These are phyloP conservation scores for Morpho deidamia DNA, from an alignment of 2,888 invertebrate species.

Conservation along the genomic window DNA sequence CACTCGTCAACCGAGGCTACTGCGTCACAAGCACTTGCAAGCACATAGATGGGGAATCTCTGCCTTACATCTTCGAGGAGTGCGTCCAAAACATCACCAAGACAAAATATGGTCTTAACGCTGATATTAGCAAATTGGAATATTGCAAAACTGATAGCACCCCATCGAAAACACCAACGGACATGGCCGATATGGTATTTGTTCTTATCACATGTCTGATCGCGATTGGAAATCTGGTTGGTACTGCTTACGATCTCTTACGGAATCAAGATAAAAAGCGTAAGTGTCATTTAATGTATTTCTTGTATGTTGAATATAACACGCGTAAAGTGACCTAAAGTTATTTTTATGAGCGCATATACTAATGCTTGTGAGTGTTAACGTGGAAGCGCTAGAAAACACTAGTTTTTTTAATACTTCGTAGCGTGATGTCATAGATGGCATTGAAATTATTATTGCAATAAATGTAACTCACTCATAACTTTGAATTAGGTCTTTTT, in stretches of 20 bases:
- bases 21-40: slow-evolving; percentile 29
- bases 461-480: no score
- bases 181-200: slow-evolving; percentile 25
- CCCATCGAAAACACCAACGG: slow-evolving; percentile 14
- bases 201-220: slow-evolving; percentile 18
- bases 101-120: slow-evolving; percentile 21
- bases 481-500: no score
- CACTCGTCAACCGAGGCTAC: slow-evolving; percentile 31
- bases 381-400: no score
- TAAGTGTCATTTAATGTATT: slow-evolving; percentile 9
- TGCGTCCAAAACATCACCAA: slow-evolving; percentile 28
- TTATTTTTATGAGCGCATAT: no score
- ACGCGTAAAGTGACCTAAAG: no score
- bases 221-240: slow-evolving; percentile 23
- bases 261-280: slow-evolving; percentile 26
- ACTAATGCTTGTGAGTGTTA: no score
- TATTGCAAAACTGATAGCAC: slow-evolving; percentile 25
- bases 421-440: no score
- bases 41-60: slow-evolving; percentile 16
- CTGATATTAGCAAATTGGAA: slow-evolving; percentile 21
- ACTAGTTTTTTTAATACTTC: no score
- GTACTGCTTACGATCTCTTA: slow-evolving; percentile 26
- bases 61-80: slow-evolving; percentile 21
- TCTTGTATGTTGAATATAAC: background rate
- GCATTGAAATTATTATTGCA: no score